Conservation (phyloP, 2,797 vertebrate genomes). For the Danio choprae region DNA sequence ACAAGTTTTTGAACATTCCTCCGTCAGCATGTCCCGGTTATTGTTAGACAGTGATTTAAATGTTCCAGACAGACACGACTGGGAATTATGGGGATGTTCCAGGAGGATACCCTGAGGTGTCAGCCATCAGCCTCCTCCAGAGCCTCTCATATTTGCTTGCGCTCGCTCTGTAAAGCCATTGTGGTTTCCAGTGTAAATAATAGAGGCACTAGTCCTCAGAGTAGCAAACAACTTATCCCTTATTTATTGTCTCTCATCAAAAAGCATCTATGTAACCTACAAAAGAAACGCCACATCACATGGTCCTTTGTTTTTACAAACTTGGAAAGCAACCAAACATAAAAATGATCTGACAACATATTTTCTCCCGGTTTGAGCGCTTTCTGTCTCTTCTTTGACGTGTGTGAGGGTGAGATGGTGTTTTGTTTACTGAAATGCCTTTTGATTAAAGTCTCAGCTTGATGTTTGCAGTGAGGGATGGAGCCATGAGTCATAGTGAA, state of each 20-base stretch:
- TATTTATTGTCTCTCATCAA: conserved; percentile 75
- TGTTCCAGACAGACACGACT: conserved; percentile 6
- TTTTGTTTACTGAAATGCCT: conserved; percentile 60
- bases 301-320: conserved; percentile 72
- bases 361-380: conserved; percentile 41
- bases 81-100: conserved; percentile 22
- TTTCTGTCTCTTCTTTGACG: conserved; percentile 28
- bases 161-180: conserved; percentile 23
- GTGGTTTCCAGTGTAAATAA: conserved; percentile 74
- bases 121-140: conserved; percentile 55
- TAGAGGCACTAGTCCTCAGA: conserved; percentile 77
- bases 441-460: conserved; percentile 57
- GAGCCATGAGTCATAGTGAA: conserved; percentile 47
- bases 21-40: conserved; percentile 1
- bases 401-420: conserved; percentile 37
- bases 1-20: conserved; percentile 10
- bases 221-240: conserved; percentile 78
- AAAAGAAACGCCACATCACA: conserved; percentile 69
- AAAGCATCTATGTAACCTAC: conserved; percentile 64
- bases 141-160: conserved; percentile 24
- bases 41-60: conserved; percentile 44
- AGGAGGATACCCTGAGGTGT: conserved; percentile 58
- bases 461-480: conserved; percentile 46
- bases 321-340: conserved; percentile 77
- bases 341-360: conserved; percentile 73